phyloP scores from a whole-genome alignment of 92 coral and sea anemone genomes.

The Siderastrea siderea region DNA sequence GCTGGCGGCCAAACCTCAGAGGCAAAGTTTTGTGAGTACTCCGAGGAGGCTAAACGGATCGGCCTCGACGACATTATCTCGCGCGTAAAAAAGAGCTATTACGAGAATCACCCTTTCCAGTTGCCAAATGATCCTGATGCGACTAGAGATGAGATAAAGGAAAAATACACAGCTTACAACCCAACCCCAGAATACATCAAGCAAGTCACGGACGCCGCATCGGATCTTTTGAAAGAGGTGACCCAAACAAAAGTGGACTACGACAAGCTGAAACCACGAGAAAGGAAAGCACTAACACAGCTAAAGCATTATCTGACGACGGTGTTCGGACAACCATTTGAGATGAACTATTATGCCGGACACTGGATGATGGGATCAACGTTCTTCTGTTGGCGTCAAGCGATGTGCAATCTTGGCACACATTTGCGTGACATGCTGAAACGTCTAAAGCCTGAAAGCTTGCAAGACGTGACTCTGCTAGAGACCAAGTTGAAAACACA shows the following conservation, averaged over 20 bases:
- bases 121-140: constrained; percentile 59
- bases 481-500: constrained; percentile 63
- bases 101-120: constrained; percentile 68
- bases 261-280: constrained; percentile 80
- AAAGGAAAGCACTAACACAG: constrained; percentile 84
- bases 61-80: constrained; percentile 73
- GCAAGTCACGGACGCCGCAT: constrained; percentile 78
- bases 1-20: neutral
- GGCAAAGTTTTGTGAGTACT: constrained; percentile 50
- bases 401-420: constrained; percentile 64
- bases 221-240: constrained; percentile 68
- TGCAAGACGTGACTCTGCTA: constrained; percentile 62
- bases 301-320: constrained; percentile 82
- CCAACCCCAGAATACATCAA: constrained; percentile 80
- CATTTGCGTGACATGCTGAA: constrained; percentile 56
- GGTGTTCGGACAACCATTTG: constrained; percentile 88
- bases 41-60: constrained; percentile 77
- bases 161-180: constrained; percentile 74
- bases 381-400: constrained; percentile 84
- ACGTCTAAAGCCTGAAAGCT: constrained; percentile 61
- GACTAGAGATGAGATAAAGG: constrained; percentile 39
- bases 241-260: constrained; percentile 43
- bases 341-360: constrained; percentile 88
- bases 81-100: constrained; percentile 66
- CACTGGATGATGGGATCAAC: constrained; percentile 99